Percentiles rank a stretch among this genome's conserved stretches.
Conservation (phyloP, 2,113 vertebrate genomes). For the Grammomys dolichurus region DNA sequence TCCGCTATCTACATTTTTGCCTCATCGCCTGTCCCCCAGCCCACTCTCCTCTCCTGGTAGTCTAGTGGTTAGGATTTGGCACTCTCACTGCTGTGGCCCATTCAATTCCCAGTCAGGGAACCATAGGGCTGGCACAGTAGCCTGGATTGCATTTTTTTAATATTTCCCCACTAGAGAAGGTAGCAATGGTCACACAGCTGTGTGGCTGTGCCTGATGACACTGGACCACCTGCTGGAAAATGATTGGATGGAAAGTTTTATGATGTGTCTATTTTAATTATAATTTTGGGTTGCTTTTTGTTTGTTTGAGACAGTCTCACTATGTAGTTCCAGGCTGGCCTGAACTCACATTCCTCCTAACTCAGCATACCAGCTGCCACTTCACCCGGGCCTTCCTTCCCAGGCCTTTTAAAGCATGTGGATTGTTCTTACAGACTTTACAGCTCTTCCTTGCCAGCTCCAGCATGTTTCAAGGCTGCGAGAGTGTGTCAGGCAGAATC, state of each 20-base stretch:
- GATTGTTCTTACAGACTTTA: not conserved
- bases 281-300: not conserved
- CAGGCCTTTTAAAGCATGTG: not conserved
- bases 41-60: too few species aligned
- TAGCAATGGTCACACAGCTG: fast-evolving
- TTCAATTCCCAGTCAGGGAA: too few species aligned
- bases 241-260: not conserved
- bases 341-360: not conserved
- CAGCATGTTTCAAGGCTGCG: not conserved
- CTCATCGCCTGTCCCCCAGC: too few species aligned
- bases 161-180: too few species aligned
- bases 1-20: too few species aligned
- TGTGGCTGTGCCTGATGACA: not conserved
- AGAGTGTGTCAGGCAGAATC: not conserved
- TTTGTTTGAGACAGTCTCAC: not conserved
- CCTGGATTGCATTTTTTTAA: too few species aligned
- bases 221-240: not conserved
- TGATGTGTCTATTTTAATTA: not conserved
- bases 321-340: too few species aligned
- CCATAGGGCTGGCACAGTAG: too few species aligned
- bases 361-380: not conserved
- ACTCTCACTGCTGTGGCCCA: too few species aligned
- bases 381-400: too few species aligned
- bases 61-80: too few species aligned
- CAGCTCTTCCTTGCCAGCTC: not conserved